phyloP scores from a whole-genome alignment of 2,113 vertebrate genomes.

The Physeter macrocephalus region DNA sequence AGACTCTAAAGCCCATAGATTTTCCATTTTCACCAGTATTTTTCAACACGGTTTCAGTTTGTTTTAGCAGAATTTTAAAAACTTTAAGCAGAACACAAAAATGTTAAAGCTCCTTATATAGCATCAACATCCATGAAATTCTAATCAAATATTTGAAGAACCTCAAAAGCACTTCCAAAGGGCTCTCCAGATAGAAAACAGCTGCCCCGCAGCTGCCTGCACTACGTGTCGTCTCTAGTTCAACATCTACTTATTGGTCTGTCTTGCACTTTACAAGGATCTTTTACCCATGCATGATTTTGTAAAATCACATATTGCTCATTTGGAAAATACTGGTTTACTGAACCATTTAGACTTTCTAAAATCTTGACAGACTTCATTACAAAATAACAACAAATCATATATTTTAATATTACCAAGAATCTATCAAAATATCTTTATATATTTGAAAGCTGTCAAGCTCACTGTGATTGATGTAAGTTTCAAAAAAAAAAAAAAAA shows the following conservation, averaged over 20 bases:
- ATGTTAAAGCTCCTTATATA: not conserved
- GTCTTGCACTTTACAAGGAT: not conserved
- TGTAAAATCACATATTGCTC: not conserved
- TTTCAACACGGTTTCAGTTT: not conserved
- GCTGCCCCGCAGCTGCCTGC: not conserved
- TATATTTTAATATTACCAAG: not conserved
- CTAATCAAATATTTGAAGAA: not conserved
- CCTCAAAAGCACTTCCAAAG: not conserved
- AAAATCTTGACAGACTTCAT: not conserved
- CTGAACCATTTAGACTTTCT: not conserved
- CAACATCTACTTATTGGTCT: not conserved
- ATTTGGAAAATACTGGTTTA: constrained; percentile 12
- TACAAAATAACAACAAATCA: not conserved
- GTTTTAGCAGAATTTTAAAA: not conserved
- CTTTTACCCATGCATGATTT: not conserved
- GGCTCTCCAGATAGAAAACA: not conserved
- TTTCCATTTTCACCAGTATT: not conserved
- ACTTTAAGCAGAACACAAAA: not conserved
- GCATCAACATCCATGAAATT: not conserved
- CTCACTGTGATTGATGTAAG: not conserved
- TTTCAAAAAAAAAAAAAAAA: not conserved
- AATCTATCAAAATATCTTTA: not conserved
- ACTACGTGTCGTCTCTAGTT: rapidly evolving
- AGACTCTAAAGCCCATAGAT: not conserved
- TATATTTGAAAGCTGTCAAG: not conserved